Conservation (phyloP, 2,888 invertebrate genomes). For the Eupeodes luniger region DNA sequence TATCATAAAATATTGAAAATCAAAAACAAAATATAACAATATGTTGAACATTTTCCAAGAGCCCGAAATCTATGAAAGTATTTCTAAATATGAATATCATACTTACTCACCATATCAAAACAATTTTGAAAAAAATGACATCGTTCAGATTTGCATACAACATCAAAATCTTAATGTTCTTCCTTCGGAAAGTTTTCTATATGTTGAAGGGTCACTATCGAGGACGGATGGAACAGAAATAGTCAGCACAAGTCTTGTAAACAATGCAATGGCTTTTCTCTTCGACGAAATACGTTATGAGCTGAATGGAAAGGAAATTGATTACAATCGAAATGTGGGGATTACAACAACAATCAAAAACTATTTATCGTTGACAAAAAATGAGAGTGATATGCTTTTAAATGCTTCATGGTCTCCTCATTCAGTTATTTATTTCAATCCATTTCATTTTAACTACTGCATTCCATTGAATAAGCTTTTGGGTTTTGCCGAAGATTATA, state of each 20-base stretch:
- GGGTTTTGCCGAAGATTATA: constrained; percentile 57
- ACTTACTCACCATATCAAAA: background rate
- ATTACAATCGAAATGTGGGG: too few species aligned
- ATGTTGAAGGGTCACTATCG: constrained; percentile 77
- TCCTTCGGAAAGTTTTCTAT: constrained; percentile 81
- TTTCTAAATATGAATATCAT: background rate
- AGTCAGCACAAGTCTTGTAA: background rate
- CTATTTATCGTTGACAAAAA: too few species aligned
- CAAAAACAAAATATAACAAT: background rate
- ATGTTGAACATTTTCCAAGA: constrained; percentile 14
- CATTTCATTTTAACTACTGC: constrained; percentile 1
- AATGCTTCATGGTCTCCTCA: too few species aligned
- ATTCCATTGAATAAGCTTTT: constrained; percentile 12
- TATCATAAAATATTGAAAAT: too few species aligned
- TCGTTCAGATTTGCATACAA: background rate
- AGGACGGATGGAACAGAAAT: background rate
- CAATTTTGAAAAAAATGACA: background rate
- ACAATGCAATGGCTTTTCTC: too few species aligned
- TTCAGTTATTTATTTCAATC: too few species aligned
- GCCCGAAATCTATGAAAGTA: background rate
- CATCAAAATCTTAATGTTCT: constrained; percentile 70
- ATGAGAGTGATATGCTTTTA: too few species aligned
- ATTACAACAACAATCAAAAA: too few species aligned
- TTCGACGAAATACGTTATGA: too few species aligned
- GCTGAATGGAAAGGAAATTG: too few species aligned